These are phyloP conservation scores for Plectrocnemia conspersa DNA, from an alignment of 1,140 invertebrate genomes.

Conservation along the genomic window DNA sequence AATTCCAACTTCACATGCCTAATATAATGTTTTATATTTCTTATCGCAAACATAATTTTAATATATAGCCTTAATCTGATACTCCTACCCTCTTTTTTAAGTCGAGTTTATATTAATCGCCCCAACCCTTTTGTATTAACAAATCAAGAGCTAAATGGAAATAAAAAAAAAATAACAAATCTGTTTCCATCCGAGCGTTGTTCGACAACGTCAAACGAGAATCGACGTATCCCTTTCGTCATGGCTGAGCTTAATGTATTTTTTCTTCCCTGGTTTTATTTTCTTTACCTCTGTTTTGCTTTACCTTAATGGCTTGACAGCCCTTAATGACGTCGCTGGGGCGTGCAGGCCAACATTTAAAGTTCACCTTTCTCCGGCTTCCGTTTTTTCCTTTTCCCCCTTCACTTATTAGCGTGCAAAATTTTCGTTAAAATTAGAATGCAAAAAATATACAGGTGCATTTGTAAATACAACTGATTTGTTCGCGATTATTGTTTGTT, in stretches of 20 bases:
- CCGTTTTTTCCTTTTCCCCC: background rate
- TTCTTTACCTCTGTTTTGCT: background rate
- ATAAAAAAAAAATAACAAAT: constrained; percentile 1
- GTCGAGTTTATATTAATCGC: too few relatives aligned
- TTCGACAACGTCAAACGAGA: background rate
- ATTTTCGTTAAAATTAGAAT: too few relatives aligned
- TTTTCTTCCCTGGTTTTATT: constrained; percentile 11
- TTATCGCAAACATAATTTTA: too few relatives aligned
- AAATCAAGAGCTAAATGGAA: too few relatives aligned
- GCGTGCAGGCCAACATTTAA: constrained; percentile 11
- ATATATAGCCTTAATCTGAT: too few relatives aligned
- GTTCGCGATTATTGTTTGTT: too few relatives aligned
- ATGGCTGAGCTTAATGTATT: constrained; percentile 8
- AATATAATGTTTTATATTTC: too few relatives aligned
- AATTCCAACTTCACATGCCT: too few relatives aligned
- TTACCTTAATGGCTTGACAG: constrained; percentile 19
- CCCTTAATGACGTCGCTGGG: constrained; percentile 19
- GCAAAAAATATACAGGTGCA: too few relatives aligned
- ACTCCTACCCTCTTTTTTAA: too few relatives aligned
- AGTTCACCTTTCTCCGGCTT: constrained; percentile 17
- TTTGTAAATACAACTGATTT: too few relatives aligned
- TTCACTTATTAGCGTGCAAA: constrained; percentile 3
- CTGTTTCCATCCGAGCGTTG: background rate
- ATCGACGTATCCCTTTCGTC: constrained; percentile 2
- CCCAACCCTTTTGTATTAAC: too few relatives aligned